Conservation (phyloP, 2,888 invertebrate species). For the Clivina fossor region DNA sequence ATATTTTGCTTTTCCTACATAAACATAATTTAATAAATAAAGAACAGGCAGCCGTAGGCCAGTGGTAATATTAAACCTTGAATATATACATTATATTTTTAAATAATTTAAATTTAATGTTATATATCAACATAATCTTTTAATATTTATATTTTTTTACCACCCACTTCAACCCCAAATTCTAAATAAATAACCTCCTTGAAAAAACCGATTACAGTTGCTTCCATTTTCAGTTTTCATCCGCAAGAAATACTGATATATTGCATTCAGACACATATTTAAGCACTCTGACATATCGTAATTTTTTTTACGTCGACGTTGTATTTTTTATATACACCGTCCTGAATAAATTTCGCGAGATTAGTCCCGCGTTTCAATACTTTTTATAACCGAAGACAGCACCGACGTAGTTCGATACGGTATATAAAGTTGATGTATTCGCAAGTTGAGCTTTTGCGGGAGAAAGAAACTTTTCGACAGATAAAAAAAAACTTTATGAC, state of each 20-base stretch:
- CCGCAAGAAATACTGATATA: conserved; percentile 6
- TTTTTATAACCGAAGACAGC: conserved; percentile 24
- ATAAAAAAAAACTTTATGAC: conserved; percentile 17
- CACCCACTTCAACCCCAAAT: too few species aligned
- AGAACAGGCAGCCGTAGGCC: too few species aligned
- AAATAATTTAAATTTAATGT: background rate
- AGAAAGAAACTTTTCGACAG: conserved; percentile 3
- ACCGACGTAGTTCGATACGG: background rate
- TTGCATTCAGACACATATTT: conserved; percentile 19
- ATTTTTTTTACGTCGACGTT: conserved; percentile 15
- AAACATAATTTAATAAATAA: too few species aligned
- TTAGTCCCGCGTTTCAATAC: conserved; percentile 10
- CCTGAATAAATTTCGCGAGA: conserved; percentile 21
- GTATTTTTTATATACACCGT: conserved; percentile 18
- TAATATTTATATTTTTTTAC: too few species aligned
- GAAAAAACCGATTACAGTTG: background rate
- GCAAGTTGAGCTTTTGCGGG: background rate
- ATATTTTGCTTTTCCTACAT: too few species aligned
- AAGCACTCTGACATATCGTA: conserved; percentile 20
- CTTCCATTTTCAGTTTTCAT: background rate
- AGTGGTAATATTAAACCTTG: background rate
- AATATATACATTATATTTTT: background rate
- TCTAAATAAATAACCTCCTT: too few species aligned
- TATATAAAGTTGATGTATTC: conserved; percentile 16
- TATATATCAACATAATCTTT: background rate